Percentiles rank a stretch among this genome's conserved stretches.
Conservation (phyloP, 2,888 invertebrate species). For the Apotomis turbidana region DNA sequence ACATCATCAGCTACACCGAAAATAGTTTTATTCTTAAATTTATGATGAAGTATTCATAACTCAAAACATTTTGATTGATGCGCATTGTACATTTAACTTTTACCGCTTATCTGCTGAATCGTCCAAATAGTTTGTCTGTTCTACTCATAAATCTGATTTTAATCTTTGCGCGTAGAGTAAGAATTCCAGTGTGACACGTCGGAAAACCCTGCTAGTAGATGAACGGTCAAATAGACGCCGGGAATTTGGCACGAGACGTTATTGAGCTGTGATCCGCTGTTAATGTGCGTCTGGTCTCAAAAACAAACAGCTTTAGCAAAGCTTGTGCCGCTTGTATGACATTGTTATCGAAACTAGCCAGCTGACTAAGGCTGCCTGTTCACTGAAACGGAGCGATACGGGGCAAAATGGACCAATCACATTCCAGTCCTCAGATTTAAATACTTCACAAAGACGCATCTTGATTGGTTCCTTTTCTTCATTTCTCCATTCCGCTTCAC, state of each 20-base stretch:
- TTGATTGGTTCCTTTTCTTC: too few relatives aligned
- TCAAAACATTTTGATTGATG: background rate
- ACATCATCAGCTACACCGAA: too few relatives aligned
- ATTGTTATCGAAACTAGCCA: background rate
- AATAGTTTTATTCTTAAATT: too few relatives aligned
- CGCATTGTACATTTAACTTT: background rate
- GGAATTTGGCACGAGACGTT: constrained; percentile 35
- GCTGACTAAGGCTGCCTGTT: too few relatives aligned
- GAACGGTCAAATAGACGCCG: constrained; percentile 25
- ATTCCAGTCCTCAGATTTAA: too few relatives aligned
- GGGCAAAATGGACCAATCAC: too few relatives aligned
- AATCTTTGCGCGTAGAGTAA: constrained; percentile 34
- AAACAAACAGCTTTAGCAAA: background rate
- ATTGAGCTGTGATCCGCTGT: constrained; percentile 16
- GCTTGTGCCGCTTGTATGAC: background rate
- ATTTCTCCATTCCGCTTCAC: too few relatives aligned
- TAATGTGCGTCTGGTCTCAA: constrained; percentile 1
- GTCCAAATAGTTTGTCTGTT: background rate
- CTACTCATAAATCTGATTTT: background rate
- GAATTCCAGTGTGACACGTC: constrained; percentile 40
- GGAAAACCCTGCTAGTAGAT: constrained; percentile 35
- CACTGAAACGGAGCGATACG: too few relatives aligned
- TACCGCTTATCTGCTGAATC: background rate
- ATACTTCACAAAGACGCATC: too few relatives aligned
- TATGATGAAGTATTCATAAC: too few relatives aligned